phyloP scores from a whole-genome alignment of 1,140 invertebrate genomes.

The Lethrus apterus region DNA sequence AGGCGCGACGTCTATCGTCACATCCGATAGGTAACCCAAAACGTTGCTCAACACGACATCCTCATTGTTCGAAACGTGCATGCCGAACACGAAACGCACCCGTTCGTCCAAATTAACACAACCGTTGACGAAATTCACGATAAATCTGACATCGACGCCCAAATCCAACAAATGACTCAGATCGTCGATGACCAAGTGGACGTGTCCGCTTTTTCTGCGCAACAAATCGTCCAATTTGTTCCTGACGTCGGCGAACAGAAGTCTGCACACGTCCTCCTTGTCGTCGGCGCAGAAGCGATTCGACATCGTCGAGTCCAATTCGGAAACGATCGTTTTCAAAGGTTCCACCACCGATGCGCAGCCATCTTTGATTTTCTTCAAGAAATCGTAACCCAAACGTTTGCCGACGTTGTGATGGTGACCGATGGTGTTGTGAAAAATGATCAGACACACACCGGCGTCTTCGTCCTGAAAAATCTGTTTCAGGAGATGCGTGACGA shows the following conservation, averaged over 20 bases:
- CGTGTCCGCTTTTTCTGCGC: constrained; percentile 19
- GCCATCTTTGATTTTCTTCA: constrained; percentile 47
- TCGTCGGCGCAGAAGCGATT: constrained; percentile 21
- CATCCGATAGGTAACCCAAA: constrained; percentile 53
- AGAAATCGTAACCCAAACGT: constrained; percentile 62
- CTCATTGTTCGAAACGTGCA: constrained; percentile 48
- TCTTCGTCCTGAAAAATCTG: constrained; percentile 46
- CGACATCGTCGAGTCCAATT: constrained; percentile 31
- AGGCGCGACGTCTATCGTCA: constrained; percentile 54
- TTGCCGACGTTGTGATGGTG: constrained; percentile 67
- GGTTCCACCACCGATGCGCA: constrained; percentile 50
- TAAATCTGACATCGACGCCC: constrained; percentile 45
- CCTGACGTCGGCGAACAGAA: constrained; percentile 31
- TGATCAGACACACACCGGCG: constrained; percentile 52
- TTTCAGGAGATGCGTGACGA: constrained; percentile 55
- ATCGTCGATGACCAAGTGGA: constrained; percentile 59
- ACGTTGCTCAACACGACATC: constrained; percentile 48
- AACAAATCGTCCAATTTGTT: constrained; percentile 22
- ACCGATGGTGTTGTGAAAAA: constrained; percentile 59
- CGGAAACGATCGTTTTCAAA: constrained; percentile 45
- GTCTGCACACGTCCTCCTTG: constrained; percentile 34
- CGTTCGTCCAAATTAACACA: constrained; percentile 39
- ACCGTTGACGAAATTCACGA: constrained; percentile 49
- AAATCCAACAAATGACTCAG: constrained; percentile 60
- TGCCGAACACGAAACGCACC: constrained; percentile 40